A percentile compares a stretch with the other conserved stretches of the same genome.
Evolutionary conservation across 2,888 invertebrate species (phyloP).

Genomic region (Hofmannophila pseudospretella): DNA sequence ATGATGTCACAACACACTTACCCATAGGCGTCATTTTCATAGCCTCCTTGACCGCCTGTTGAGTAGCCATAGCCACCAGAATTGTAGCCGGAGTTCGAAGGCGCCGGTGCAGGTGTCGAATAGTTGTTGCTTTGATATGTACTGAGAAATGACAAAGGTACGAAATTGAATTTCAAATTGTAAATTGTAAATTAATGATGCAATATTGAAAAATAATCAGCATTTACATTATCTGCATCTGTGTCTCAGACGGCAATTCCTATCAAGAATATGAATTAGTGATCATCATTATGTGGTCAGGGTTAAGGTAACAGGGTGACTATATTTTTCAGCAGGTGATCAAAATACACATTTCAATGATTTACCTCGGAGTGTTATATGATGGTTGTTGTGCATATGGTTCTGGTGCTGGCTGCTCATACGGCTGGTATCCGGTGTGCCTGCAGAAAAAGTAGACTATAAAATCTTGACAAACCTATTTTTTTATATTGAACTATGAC

Average conservation of each 20-base stretch:
- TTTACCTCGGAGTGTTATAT: slow-evolving; percentile 54
- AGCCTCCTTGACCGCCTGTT: slow-evolving; percentile 48
- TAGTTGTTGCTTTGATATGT: slow-evolving; percentile 60
- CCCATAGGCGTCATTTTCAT: slow-evolving; percentile 65
- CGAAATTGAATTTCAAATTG: neutral
- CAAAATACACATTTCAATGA: too few species aligned
- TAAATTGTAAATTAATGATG: too few species aligned
- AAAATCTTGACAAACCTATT: neutral
- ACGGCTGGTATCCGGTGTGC: slow-evolving; percentile 65
- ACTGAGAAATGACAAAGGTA: slow-evolving; percentile 29
- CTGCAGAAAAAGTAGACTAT: slow-evolving; percentile 26
- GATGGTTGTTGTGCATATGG: slow-evolving; percentile 52
- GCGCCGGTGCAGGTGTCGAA: slow-evolving; percentile 46
- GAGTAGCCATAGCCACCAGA: slow-evolving; percentile 60
- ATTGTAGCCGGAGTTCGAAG: slow-evolving; percentile 45
- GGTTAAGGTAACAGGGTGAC: too few species aligned
- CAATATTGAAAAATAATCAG: slow-evolving; percentile 29
- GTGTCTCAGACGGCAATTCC: slow-evolving; percentile 74
- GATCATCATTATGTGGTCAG: slow-evolving; percentile 16
- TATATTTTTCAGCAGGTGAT: too few species aligned
- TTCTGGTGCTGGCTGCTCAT: slow-evolving; percentile 55
- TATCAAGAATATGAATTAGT: slow-evolving; percentile 40
- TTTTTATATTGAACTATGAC: too few species aligned
- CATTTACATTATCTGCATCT: slow-evolving; percentile 57
- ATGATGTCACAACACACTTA: too few species aligned